These are phyloP conservation scores for Apis dorsata DNA, from an alignment of 1,140 invertebrate species.

Conservation along the genomic window DNA sequence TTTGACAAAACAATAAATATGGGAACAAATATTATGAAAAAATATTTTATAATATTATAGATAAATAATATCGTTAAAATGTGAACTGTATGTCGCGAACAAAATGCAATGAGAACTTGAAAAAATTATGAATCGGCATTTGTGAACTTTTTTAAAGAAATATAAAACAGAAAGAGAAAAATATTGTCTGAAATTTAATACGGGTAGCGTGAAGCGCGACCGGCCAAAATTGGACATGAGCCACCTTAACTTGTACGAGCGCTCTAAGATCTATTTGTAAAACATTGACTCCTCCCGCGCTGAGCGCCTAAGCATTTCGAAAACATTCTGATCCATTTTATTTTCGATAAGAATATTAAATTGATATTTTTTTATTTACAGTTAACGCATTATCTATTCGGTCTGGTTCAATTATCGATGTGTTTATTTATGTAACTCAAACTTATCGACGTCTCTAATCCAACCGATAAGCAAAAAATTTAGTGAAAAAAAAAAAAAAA, in stretches of 20 bases:
- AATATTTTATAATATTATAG: not conserved
- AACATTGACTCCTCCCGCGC: constrained; percentile 79
- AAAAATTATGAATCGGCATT: not conserved
- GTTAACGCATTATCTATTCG: not conserved
- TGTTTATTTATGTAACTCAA: not conserved
- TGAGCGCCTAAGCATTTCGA: constrained; percentile 71
- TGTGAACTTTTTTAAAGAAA: not conserved
- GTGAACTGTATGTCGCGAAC: no score
- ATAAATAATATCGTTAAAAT: not conserved
- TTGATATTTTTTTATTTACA: not conserved
- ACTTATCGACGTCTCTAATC: not conserved
- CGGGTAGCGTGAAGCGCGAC: constrained; percentile 75
- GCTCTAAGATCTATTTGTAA: constrained; percentile 80
- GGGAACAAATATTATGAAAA: not conserved
- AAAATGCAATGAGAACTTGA: not conserved
- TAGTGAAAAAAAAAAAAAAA: not conserved
- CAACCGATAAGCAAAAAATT: not conserved
- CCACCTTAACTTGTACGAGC: constrained; percentile 76
- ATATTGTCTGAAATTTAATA: constrained; percentile 80
- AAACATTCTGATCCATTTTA: constrained; percentile 67
- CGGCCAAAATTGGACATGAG: constrained; percentile 81
- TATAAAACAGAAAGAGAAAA: constrained; percentile 68
- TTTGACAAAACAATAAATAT: no score
- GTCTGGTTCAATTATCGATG: not conserved
- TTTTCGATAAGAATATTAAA: not conserved